These are phyloP conservation scores for Eupithecia vulgata DNA, from an alignment of 2,888 invertebrate species.

Conservation along the genomic window DNA sequence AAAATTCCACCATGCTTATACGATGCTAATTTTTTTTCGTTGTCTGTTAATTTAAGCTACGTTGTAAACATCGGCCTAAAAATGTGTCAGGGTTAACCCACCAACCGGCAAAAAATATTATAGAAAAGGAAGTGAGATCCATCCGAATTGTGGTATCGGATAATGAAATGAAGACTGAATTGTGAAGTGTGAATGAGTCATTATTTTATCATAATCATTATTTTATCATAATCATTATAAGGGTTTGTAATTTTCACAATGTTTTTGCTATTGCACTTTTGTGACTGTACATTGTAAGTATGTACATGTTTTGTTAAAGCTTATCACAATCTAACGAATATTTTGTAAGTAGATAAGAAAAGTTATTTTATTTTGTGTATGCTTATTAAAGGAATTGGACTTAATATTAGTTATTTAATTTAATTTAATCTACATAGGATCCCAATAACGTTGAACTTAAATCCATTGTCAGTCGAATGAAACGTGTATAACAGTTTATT, in stretches of 20 bases:
- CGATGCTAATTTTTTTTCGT: not conserved
- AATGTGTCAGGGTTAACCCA: too few species aligned
- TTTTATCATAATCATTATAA: conserved; percentile 12
- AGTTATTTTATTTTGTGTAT: conserved; percentile 62
- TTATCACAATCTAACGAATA: conserved; percentile 41
- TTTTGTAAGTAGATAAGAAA: conserved; percentile 49
- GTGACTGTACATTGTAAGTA: not conserved
- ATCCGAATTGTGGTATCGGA: not conserved
- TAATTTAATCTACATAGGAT: not conserved
- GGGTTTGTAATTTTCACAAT: conserved; percentile 3
- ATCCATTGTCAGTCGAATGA: not conserved
- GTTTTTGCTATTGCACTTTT: not conserved
- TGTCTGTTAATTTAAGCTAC: too few species aligned
- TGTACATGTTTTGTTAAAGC: not conserved
- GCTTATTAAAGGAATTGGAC: conserved; percentile 57
- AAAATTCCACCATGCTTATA: not conserved
- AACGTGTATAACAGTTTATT: not conserved
- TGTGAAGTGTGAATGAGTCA: conserved; percentile 56
- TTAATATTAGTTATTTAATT: conserved; percentile 27
- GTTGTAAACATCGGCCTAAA: too few species aligned
- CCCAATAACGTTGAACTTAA: not conserved
- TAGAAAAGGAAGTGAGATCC: not conserved
- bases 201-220: conserved; percentile 23
- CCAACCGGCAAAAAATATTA: not conserved
- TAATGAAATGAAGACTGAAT: conserved; percentile 63